A percentile compares a stretch with the other conserved stretches of the same genome.
phyloP scores from a whole-genome alignment of 2,113 vertebrate species.

The Paradoxurus hermaphroditus region DNA sequence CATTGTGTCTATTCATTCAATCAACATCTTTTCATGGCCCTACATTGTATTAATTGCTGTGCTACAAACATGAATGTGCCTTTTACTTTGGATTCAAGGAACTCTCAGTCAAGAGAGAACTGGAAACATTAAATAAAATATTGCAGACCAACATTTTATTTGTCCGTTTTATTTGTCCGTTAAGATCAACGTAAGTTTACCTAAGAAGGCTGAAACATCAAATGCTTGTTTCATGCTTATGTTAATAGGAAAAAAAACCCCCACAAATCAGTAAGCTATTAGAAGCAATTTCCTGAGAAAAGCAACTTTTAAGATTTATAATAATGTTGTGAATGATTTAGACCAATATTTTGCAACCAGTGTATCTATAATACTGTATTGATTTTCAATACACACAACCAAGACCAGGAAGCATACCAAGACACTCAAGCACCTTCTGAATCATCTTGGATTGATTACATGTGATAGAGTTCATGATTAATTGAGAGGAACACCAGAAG shows the following conservation, averaged over 20 bases:
- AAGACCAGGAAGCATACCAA: slow-evolving; percentile 48
- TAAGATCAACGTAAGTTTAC: slow-evolving; percentile 28
- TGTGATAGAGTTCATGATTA: slow-evolving; percentile 64
- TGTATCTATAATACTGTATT: slow-evolving; percentile 27
- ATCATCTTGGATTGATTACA: slow-evolving; percentile 69
- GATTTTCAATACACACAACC: slow-evolving; percentile 51
- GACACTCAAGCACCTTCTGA: slow-evolving; percentile 43
- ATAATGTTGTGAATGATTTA: slow-evolving; percentile 36
- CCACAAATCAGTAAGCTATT: not conserved
- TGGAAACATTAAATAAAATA: not conserved
- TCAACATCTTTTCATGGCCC: not conserved
- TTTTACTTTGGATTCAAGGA: not conserved
- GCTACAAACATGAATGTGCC: not conserved
- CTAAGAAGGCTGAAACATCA: not conserved
- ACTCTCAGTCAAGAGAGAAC: not conserved
- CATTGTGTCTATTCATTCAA: not conserved
- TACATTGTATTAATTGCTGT: not conserved
- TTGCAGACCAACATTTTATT: not conserved
- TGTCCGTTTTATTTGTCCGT: not conserved
- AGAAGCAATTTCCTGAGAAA: slow-evolving; percentile 47
- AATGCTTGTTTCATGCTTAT: not conserved
- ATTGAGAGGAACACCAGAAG: slow-evolving; percentile 38
- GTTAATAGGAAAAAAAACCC: not conserved
- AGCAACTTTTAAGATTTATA: slow-evolving; percentile 50
- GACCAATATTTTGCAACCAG: slow-evolving; percentile 28